Percentiles rank a stretch among this genome's conserved stretches.
Conservation (phyloP, 2,888 invertebrate genomes). For the Bombylius major region DNA sequence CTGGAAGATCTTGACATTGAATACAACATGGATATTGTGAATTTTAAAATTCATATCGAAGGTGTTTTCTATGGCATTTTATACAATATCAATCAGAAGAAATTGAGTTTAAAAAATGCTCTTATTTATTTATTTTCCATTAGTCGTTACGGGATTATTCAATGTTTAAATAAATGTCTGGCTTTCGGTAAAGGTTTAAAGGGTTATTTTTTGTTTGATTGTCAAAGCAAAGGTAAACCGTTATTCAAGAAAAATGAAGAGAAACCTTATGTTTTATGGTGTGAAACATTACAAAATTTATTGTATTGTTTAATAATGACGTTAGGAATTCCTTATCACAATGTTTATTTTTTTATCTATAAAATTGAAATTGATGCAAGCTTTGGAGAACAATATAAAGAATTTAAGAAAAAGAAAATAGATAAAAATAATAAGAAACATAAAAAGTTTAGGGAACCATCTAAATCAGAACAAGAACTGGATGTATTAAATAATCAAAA, state of each 20-base stretch:
- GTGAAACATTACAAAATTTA: slow-evolving; percentile 45
- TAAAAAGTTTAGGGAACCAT: not conserved
- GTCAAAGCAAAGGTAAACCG: slow-evolving; percentile 47
- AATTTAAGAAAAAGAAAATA: not conserved
- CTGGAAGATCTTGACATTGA: slow-evolving; percentile 43
- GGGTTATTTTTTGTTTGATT: slow-evolving; percentile 57
- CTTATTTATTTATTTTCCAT: slow-evolving; percentile 46
- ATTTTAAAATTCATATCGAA: slow-evolving; percentile 44
- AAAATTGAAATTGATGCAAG: slow-evolving; percentile 20
- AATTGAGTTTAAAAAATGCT: slow-evolving; percentile 51
- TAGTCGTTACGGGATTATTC: slow-evolving; percentile 42
- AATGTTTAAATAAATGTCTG: slow-evolving; percentile 41
- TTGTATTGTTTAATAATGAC: slow-evolving; percentile 51
- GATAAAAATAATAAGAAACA: too few species aligned
- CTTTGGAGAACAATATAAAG: not conserved
- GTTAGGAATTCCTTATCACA: slow-evolving; percentile 43
- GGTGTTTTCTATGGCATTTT: slow-evolving; percentile 48
- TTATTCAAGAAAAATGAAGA: slow-evolving; percentile 47
- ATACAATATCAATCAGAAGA: slow-evolving; percentile 42
- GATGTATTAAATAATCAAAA: too few species aligned
- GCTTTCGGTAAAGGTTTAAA: slow-evolving; percentile 40
- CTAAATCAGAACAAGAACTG: too few species aligned
- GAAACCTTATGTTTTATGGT: slow-evolving; percentile 46
- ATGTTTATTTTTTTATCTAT: slow-evolving; percentile 42
- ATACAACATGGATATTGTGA: slow-evolving; percentile 45